Conservation (phyloP, 2,888 invertebrate species). For the Ceriagrion tenellum region DNA sequence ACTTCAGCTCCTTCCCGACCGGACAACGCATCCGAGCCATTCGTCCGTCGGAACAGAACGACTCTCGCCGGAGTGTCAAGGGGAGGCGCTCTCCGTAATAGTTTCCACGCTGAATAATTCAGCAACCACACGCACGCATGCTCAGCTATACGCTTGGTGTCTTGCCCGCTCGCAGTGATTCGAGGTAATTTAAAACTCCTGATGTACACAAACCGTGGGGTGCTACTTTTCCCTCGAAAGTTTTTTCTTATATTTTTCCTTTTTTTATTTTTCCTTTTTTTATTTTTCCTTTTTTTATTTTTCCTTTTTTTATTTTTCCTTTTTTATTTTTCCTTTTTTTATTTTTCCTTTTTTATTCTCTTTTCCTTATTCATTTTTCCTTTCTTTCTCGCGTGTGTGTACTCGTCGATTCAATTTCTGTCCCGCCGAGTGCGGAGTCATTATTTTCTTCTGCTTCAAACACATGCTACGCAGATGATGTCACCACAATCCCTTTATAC, state of each 20-base stretch:
- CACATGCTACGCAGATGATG: slow-evolving; percentile 3
- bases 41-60: neutral
- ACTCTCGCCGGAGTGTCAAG: neutral
- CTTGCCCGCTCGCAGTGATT: neutral
- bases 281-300: neutral
- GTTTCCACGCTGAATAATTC: slow-evolving; percentile 3
- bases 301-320: neutral
- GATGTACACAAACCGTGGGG: neutral
- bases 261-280: neutral
- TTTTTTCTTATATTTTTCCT: neutral
- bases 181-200: slow-evolving; percentile 28
- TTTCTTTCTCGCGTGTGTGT: neutral
- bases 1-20: neutral
- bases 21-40: neutral
- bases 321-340: neutral
- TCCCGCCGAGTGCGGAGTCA: neutral
- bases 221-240: neutral
- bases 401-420: slow-evolving; percentile 14
- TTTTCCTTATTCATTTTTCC: neutral
- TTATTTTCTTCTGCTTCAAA: slow-evolving; percentile 7
- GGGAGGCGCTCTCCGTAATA: neutral
- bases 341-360: neutral
- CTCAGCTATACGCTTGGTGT: too few relatives aligned
- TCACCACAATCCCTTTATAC: neutral
- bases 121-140: neutral